phyloP scores from a whole-genome alignment of 2,888 invertebrate genomes.

The Philaethria dido region DNA sequence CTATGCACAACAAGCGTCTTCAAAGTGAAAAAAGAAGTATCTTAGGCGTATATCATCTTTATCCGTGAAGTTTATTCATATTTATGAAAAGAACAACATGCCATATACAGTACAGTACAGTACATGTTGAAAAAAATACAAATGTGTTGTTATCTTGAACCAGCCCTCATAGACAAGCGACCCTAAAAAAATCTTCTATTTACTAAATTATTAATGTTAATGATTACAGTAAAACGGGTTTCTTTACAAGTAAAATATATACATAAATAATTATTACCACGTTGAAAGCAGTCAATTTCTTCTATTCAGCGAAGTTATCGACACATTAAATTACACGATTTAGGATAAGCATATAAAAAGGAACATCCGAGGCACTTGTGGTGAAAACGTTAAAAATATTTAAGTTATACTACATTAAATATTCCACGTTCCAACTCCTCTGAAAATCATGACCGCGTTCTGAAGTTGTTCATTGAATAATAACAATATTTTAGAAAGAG shows the following conservation, averaged over 20 bases:
- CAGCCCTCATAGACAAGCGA: no score
- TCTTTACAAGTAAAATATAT: background rate
- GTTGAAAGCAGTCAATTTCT: background rate
- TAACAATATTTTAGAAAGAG: constrained; percentile 22
- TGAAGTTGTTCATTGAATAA: constrained; percentile 23
- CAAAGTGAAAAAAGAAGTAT: no score
- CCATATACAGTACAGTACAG: no score
- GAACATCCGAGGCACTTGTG: background rate
- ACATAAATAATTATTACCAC: background rate
- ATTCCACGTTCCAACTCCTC: constrained; percentile 18
- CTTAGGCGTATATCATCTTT: no score
- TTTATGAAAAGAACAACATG: no score
- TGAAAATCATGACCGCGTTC: constrained; percentile 24
- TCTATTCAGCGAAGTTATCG: background rate
- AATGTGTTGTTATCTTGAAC: no score
- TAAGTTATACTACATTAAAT: constrained; percentile 11
- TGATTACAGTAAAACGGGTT: background rate
- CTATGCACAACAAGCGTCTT: no score
- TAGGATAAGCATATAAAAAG: background rate
- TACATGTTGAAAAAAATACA: no score
- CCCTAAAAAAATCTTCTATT: no score
- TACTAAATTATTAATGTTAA: no score
- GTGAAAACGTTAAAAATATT: constrained; percentile 15
- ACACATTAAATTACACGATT: background rate
- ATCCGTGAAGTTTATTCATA: no score